Evolutionary conservation across 2,888 invertebrate genomes (phyloP), one percentile per base, ranked within the genome.

Genomic region (Stenodema calcarata): DNA sequence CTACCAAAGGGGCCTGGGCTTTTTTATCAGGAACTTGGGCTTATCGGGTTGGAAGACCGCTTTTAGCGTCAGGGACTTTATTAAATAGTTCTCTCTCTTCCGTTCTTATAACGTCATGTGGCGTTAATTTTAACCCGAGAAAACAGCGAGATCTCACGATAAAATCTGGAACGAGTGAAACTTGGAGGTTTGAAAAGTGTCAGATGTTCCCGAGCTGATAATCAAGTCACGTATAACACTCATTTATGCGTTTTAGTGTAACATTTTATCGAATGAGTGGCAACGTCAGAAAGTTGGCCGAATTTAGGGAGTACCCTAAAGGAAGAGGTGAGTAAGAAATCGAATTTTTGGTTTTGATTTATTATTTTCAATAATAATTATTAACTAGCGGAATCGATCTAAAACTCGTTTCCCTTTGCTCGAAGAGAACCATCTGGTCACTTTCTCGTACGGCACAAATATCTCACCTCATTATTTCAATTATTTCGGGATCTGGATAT

Each of bases 11-110:
- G 16, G 16, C 14, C 18, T 73, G 30, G 70, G 70, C 18, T 9
- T 12, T 11, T 62, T 62, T 62, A 27, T 23, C 23, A 23, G 23
- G 27, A 11, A 9, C 62, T 23, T 23, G 11, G 62, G 62, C 69
- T 73, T 73, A 73, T 73, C 73, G 41, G 30, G 73, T n/a, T 41
- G 35, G 73, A 73, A 73, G 35, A 73, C 73, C 73, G 73, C 35
- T 30, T 73, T 73, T 73, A 73, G 3, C 73, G 73, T 14, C 41
- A 28, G 73, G 12, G 73, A 73, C 73, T 73, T 73, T 73, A 73
- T 30, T 73, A 73, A 73, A 73, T 73, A 73, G 73, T 73, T 73
- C 73, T 35, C 35, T 16, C 73, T 35, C 35, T 73, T 73, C 41
- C 73, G 35, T 41, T 41, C 73, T 30, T 41, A 35, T 41, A 41